These are phyloP conservation scores for Onychostoma macrolepis DNA, from an alignment of 2,113 vertebrate genomes.

Conservation along the genomic window DNA sequence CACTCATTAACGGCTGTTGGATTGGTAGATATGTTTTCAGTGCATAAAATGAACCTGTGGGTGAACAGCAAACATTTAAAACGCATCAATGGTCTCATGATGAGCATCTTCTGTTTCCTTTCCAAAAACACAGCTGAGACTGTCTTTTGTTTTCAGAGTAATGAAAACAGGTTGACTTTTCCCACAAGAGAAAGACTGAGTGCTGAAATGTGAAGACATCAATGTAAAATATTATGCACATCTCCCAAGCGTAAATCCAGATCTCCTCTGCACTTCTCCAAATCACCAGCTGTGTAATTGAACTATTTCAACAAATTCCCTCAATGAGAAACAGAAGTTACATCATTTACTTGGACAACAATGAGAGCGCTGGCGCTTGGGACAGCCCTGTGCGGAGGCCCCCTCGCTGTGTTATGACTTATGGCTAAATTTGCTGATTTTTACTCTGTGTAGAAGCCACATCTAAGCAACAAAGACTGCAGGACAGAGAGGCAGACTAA, in stretches of 20 bases:
- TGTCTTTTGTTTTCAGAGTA: not conserved
- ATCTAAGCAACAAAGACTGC: not conserved
- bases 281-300: conserved; percentile 40
- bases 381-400: not conserved
- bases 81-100: not conserved
- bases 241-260: conserved; percentile 19
- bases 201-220: conserved; percentile 13
- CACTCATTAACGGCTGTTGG: not conserved
- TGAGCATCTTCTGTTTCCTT: conserved; percentile 3
- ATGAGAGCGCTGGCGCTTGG: not conserved
- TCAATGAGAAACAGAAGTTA: conserved; percentile 33
- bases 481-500: not conserved
- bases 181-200: not conserved
- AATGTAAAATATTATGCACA: conserved; percentile 1
- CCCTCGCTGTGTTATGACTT: not conserved
- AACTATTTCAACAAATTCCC: conserved; percentile 19
- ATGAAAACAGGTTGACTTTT: conserved; percentile 12
- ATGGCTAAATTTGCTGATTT: not conserved
- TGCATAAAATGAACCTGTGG: not conserved
- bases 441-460: conserved; percentile 1
- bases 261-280: conserved; percentile 2
- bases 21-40: not conserved
- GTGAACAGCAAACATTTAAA: conserved; percentile 38
- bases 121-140: not conserved
- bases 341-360: conserved; percentile 10